Evolutionary conservation across 2,797 vertebrate genomes (phyloP).

Genomic region (Bradypodion ventrale): DNA sequence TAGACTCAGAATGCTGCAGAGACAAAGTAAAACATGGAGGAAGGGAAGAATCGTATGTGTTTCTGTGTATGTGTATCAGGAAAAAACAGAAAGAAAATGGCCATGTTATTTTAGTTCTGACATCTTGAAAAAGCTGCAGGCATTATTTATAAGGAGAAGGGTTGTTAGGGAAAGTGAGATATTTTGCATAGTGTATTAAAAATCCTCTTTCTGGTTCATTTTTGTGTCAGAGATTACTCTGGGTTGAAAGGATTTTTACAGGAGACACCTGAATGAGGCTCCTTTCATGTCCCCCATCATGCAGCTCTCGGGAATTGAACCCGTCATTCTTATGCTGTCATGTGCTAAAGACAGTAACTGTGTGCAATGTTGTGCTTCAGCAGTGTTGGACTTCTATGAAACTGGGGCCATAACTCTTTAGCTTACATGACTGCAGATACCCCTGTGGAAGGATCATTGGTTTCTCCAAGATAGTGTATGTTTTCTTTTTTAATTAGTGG

Average conservation of each 20-base stretch:
- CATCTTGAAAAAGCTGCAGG: not conserved
- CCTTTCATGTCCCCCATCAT: no score
- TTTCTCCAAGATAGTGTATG: conserved; percentile 14
- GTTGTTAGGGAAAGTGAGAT: not conserved
- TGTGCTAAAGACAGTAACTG: not conserved
- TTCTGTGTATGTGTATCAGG: not conserved
- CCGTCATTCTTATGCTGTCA: not conserved
- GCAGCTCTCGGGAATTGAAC: no score
- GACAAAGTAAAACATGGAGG: not conserved
- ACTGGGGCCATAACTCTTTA: conserved; percentile 36
- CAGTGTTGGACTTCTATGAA: not conserved
- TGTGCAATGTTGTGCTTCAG: not conserved
- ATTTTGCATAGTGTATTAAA: no score
- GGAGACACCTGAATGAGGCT: no score
- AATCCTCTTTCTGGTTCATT: not conserved
- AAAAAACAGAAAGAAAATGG: not conserved
- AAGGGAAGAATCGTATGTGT: not conserved
- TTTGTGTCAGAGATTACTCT: no score
- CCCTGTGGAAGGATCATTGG: conserved; percentile 43
- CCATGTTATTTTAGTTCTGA: not conserved
- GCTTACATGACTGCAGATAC: conserved; percentile 30
- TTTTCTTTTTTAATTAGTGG: conserved; percentile 56
- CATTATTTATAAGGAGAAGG: not conserved
- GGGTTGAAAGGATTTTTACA: no score
- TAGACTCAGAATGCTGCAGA: not conserved